A percentile compares a stretch with the other conserved stretches of the same genome.
Evolutionary conservation across 1,140 invertebrate species (phyloP).

Genomic region (Caenorhabditis brenneri): DNA sequence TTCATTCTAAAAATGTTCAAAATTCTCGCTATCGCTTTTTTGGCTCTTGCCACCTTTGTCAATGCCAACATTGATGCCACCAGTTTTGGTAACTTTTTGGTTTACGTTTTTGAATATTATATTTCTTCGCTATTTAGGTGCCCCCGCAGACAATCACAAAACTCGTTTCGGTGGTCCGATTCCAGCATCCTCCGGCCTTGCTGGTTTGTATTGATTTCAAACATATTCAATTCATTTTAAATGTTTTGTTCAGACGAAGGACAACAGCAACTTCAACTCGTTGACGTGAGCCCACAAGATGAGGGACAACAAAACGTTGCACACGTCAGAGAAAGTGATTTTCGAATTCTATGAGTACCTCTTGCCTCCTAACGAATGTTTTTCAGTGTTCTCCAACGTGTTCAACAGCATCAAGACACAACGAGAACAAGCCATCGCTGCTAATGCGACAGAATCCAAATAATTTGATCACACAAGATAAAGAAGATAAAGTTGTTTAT

Average conservation of each 20-base stretch:
- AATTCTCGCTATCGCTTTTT: background rate
- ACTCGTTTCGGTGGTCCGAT: background rate
- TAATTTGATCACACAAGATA: background rate
- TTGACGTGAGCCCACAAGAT: background rate
- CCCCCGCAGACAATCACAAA: constrained; percentile 13
- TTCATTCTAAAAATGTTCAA: background rate
- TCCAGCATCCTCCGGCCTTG: background rate
- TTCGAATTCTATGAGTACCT: background rate
- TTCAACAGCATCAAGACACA: constrained; percentile 31
- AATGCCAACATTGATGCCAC: background rate
- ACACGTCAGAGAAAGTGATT: background rate
- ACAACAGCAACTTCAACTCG: background rate
- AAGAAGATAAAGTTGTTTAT: background rate
- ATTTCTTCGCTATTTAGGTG: background rate
- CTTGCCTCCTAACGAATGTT: no score
- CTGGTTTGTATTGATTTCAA: background rate
- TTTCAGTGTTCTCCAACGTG: constrained; percentile 28
- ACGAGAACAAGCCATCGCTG: background rate
- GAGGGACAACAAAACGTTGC: background rate
- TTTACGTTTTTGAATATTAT: background rate
- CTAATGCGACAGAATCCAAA: background rate
- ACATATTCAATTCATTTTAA: background rate
- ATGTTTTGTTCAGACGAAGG: background rate
- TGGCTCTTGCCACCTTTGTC: background rate
- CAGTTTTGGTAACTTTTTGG: background rate